Percentiles rank a stretch among this genome's conserved stretches.
phyloP scores from a whole-genome alignment of 2,888 invertebrate species.

The Tinea trinotella region DNA sequence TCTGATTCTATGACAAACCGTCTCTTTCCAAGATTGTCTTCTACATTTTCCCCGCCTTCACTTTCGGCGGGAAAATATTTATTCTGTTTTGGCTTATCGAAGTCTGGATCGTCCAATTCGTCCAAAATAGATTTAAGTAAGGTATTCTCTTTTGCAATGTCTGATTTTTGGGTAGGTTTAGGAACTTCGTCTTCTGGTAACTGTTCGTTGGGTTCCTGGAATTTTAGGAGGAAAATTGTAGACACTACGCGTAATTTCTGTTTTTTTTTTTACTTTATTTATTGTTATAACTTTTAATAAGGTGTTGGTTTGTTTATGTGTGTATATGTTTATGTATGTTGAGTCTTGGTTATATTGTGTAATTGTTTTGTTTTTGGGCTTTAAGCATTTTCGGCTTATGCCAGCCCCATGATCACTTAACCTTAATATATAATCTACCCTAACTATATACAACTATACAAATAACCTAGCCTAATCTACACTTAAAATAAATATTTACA shows the following conservation, averaged over 20 bases:
- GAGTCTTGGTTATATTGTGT: too few relatives aligned
- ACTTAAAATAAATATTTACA: too few relatives aligned
- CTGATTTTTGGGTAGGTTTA: slow-evolving; percentile 36
- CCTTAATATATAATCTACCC: too few relatives aligned
- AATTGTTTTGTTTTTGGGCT: too few relatives aligned
- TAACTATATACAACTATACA: too few relatives aligned
- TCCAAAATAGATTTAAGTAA: slow-evolving; percentile 48
- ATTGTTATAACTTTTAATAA: too few relatives aligned
- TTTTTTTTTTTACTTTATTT: too few relatives aligned
- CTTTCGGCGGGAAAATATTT: slow-evolving; percentile 39
- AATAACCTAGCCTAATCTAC: too few relatives aligned
- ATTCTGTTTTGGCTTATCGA: slow-evolving; percentile 39
- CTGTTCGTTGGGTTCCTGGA: neutral
- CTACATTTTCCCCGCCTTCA: slow-evolving; percentile 24
- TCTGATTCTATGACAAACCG: slow-evolving; percentile 59
- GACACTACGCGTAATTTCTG: neutral
- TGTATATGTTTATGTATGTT: too few relatives aligned
- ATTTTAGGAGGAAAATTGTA: neutral
- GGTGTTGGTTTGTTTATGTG: too few relatives aligned
- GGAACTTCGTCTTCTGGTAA: slow-evolving; percentile 30
- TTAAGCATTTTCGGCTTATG: too few relatives aligned
- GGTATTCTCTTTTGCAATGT: slow-evolving; percentile 25
- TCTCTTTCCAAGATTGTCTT: slow-evolving; percentile 35
- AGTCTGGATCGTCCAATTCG: slow-evolving; percentile 48
- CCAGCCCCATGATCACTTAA: too few relatives aligned